phyloP scores from a whole-genome alignment of 2,888 invertebrate genomes.

The Agonopterix subpropinquella region DNA sequence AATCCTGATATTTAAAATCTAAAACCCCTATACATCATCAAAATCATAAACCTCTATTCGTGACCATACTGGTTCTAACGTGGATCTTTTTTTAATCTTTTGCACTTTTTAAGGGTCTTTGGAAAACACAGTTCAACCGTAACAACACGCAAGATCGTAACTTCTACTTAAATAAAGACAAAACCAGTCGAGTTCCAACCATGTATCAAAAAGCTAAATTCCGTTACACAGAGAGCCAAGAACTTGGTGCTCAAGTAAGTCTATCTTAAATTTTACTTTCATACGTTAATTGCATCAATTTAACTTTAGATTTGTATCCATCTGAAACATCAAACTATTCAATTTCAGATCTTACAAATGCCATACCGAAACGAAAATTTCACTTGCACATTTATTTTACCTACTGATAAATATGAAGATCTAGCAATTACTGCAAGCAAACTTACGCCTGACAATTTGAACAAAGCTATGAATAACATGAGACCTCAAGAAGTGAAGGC shows the following conservation, averaged over 20 bases:
- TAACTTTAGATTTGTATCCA: neutral
- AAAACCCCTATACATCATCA: no score
- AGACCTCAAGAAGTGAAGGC: conserved; percentile 1
- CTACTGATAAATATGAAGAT: conserved; percentile 76
- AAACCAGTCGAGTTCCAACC: conserved; percentile 78
- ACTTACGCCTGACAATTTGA: neutral
- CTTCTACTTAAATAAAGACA: conserved; percentile 77
- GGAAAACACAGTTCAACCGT: conserved; percentile 79
- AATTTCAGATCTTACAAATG: conserved; percentile 78
- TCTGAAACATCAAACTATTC: conserved; percentile 5
- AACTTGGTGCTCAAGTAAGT: conserved; percentile 48
- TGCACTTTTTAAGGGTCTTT: conserved; percentile 66
- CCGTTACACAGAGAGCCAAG: conserved; percentile 39
- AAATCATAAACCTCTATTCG: no score
- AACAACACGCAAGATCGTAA: conserved; percentile 68
- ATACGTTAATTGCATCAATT: no score
- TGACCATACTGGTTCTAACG: no score
- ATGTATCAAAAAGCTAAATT: conserved; percentile 77
- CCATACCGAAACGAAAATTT: conserved; percentile 79
- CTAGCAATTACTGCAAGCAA: conserved; percentile 35
- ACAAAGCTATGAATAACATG: neutral
- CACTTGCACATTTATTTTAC: conserved; percentile 78
- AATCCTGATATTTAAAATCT: no score
- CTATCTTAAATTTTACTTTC: no score
- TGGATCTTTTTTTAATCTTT: neutral